Evolutionary conservation across 1,140 invertebrate species (phyloP).

Genomic region (Drosophila repleta): DNA sequence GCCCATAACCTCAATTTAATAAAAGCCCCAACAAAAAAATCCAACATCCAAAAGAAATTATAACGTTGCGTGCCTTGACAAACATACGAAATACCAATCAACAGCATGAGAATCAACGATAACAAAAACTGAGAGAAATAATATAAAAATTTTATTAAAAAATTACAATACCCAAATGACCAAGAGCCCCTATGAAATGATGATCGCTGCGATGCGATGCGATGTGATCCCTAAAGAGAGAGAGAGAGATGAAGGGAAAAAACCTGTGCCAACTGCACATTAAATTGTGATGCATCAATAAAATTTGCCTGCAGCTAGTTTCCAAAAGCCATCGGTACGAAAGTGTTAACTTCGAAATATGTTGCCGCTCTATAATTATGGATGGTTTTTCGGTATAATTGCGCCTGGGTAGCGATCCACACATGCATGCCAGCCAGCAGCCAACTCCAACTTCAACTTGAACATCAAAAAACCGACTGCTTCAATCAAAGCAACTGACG

Average conservation of each 20-base stretch:
- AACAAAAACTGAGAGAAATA: constrained; percentile 30
- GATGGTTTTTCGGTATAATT: constrained; percentile 80
- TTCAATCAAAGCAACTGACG: constrained; percentile 79
- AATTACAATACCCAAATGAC: constrained; percentile 63
- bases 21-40: constrained; percentile 4
- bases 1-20: constrained; percentile 50
- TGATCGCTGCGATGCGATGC: constrained; percentile 51
- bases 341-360: constrained; percentile 84
- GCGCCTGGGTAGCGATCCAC: constrained; percentile 31
- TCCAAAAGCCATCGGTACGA: constrained; percentile 81
- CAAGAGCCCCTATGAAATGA: constrained; percentile 53
- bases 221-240: neutral
- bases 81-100: constrained; percentile 72
- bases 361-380: constrained; percentile 83
- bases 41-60: neutral
- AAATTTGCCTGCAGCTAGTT: constrained; percentile 78
- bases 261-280: constrained; percentile 69
- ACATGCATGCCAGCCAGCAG: constrained; percentile 20
- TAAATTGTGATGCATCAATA: constrained; percentile 83
- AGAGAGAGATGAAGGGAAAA: constrained; percentile 4
- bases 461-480: constrained; percentile 52
- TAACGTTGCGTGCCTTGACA: constrained; percentile 72
- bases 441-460: neutral
- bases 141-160: constrained; percentile 78
- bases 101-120: constrained; percentile 67